Evolutionary conservation across 2,113 vertebrate species (phyloP).

Genomic region (Pelodiscus sinensis): DNA sequence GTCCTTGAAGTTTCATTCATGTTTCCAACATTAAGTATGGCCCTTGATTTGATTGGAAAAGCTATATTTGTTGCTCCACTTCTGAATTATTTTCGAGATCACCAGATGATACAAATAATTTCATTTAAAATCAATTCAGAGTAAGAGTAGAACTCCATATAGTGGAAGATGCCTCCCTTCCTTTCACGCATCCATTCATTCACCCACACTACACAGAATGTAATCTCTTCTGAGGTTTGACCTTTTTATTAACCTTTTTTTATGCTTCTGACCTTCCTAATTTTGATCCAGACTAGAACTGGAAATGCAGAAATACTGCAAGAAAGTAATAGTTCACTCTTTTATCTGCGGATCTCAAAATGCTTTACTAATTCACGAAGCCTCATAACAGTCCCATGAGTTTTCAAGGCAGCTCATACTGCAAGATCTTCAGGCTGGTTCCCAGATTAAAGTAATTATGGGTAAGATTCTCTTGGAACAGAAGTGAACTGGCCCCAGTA

Average conservation of each 20-base stretch:
- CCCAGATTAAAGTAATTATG: not conserved
- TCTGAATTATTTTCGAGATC: constrained; percentile 30
- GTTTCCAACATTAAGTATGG: not conserved
- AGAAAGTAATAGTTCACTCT: not conserved
- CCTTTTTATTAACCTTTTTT: not conserved
- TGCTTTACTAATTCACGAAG: constrained; percentile 32
- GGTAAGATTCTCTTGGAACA: not conserved
- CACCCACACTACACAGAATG: not conserved
- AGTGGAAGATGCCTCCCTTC: not conserved
- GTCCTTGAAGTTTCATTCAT: not conserved
- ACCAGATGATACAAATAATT: not conserved
- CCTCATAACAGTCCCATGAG: not conserved
- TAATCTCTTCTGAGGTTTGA: not conserved
- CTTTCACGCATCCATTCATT: not conserved
- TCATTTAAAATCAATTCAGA: not conserved
- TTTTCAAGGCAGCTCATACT: fast-evolving
- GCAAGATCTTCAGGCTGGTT: not conserved
- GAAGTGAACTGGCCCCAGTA: not conserved
- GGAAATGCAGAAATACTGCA: not conserved
- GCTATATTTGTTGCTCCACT: constrained; percentile 11
- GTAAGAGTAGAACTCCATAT: not conserved
- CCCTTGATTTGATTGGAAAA: not conserved
- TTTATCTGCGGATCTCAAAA: constrained; percentile 8
- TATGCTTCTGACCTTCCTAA: fast-evolving
- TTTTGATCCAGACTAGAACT: not conserved